phyloP scores from a whole-genome alignment of 2,888 invertebrate species.

The Stegophylla sp. region DNA sequence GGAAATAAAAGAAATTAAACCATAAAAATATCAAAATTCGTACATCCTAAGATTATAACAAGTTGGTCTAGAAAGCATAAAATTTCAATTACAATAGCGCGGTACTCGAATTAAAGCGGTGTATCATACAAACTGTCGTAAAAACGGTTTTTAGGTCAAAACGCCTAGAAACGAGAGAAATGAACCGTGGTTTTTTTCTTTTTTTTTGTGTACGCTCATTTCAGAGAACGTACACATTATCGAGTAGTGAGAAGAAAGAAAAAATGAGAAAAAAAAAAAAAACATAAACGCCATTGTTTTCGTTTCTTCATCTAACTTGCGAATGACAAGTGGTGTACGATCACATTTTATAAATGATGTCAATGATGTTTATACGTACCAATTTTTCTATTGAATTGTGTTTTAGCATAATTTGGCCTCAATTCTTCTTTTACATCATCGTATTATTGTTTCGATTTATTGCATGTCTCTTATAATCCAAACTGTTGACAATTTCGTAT shows the following conservation, averaged over 20 bases:
- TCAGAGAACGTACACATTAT: slow-evolving; percentile 21
- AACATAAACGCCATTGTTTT: slow-evolving; percentile 44
- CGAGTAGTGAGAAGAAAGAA: slow-evolving; percentile 35
- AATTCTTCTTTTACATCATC: slow-evolving; percentile 5
- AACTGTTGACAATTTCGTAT: background rate
- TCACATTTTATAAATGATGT: slow-evolving; percentile 36
- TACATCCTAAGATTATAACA: slow-evolving; percentile 15
- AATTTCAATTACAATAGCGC: slow-evolving; percentile 38
- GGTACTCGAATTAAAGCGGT: slow-evolving; percentile 44
- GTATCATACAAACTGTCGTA: slow-evolving; percentile 45
- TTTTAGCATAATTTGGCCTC: slow-evolving; percentile 30
- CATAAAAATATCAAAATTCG: background rate
- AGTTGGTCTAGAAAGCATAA: slow-evolving; percentile 52
- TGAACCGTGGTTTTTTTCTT: slow-evolving; percentile 32
- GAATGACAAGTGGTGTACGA: slow-evolving; percentile 25
- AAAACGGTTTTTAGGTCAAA: slow-evolving; percentile 54
- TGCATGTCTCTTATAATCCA: background rate
- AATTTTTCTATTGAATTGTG: slow-evolving; percentile 16
- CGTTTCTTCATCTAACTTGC: slow-evolving; percentile 26
- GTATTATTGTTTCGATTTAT: background rate
- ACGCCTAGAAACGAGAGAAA: slow-evolving; percentile 48
- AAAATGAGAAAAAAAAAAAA: slow-evolving; percentile 29
- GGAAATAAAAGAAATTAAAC: background rate
- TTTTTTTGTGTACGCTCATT: slow-evolving; percentile 26
- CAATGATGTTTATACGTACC: slow-evolving; percentile 30